Percentiles rank a stretch among this genome's conserved stretches.
Conservation (phyloP, 2,888 invertebrate species). For the Drosophila fulvimacula region DNA sequence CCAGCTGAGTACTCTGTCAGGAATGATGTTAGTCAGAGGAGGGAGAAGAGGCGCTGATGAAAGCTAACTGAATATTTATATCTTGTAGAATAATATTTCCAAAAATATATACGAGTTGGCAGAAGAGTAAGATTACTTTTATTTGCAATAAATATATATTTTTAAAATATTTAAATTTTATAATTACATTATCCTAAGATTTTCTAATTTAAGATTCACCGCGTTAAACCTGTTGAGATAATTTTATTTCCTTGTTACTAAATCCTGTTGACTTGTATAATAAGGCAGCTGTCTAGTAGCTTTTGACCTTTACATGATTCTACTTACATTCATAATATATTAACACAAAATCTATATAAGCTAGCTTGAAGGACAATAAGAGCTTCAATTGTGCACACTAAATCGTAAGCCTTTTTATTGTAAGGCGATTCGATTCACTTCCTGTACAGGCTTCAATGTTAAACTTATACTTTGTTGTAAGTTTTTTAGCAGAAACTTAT, state of each 20-base stretch:
- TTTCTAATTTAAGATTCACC: rapidly evolving
- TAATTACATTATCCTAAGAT: not conserved
- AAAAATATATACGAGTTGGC: not conserved
- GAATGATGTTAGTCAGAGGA: too few relatives aligned
- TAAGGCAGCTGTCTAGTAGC: not conserved
- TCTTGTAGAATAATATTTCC: not conserved
- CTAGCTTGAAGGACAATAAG: not conserved
- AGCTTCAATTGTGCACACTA: not conserved
- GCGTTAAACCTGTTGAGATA: not conserved
- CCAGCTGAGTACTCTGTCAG: too few relatives aligned
- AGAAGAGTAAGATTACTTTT: not conserved
- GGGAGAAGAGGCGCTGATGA: not conserved
- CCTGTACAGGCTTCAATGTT: not conserved
- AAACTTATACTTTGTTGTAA: not conserved
- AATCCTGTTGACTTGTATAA: not conserved
- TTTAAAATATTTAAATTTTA: not conserved
- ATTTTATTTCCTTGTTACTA: not conserved
- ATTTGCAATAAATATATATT: not conserved
- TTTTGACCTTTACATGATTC: not conserved
- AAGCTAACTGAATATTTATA: not conserved
- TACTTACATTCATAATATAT: not conserved
- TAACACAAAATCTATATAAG: not conserved
- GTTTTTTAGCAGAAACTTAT: not conserved
- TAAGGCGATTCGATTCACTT: not conserved
- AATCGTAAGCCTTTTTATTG: not conserved